Base-by-base conservation (phyloP, 2,888 invertebrate species). In the Tipula vernalis region DNA sequence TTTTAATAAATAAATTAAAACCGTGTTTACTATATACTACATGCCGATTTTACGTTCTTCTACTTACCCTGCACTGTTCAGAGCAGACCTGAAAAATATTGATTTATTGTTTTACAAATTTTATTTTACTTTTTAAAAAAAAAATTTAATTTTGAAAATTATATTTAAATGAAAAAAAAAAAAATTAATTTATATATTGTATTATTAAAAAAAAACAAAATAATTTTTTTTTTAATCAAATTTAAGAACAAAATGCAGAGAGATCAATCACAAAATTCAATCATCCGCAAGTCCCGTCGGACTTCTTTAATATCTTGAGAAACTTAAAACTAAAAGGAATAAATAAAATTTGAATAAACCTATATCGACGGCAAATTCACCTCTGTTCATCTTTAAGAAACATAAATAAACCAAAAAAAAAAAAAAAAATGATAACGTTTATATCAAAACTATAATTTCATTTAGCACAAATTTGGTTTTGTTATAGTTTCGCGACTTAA, bases 31-130 rank as follows among this genome's bases (percentile, higher is more conserved):
- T 4, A 6, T 8, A 28, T 10, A 57, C 51, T 57, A 15, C 28
- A 71, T 71, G 71, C 71, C 71, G 71, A 28, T 71, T 28, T 28
- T 28, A 18, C 2, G 4, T 71, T 12, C 71, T 28, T 71, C 28
- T 71, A 71, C 71, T 71, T 71, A 71, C 71, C 71, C 71, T 71
- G 71, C 71, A 71, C 71, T 71, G 71, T 71, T 71, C 71, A 71
- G 71, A 71, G 71, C 71, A 71, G 71, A 71, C 71, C 71, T 71
- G 71, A 71, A 71, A 71, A 71, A 71, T 71, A 71, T 71, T 71
- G 71, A 71, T 71, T 71, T 28, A 71, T 71, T 71, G 71, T 71
- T 71, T 71, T 71, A 71, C 71, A 71, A 71, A 71, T 71, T 71
- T 71, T 71, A 71, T 71, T 71, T 71, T 71, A 71, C 28, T 71